These are phyloP conservation scores for Phengaris arion DNA, from an alignment of 2,888 invertebrate species.

Conservation along the genomic window DNA sequence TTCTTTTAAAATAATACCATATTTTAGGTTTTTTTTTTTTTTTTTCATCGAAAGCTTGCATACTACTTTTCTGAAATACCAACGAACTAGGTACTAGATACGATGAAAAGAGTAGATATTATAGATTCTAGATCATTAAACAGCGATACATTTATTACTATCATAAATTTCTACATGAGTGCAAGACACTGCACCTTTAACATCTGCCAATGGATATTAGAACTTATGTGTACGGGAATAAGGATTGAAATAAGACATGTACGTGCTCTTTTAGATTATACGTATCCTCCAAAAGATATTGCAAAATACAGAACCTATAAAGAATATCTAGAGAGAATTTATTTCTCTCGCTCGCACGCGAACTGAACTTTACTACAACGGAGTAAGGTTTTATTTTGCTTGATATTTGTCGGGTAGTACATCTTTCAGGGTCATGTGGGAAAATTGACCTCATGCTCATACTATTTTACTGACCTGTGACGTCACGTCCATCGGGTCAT, in stretches of 20 bases:
- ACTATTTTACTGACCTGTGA: conserved; percentile 1
- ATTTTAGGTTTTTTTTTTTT: too few species aligned
- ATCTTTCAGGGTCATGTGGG: background rate
- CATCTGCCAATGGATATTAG: conserved; percentile 38
- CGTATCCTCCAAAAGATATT: conserved; percentile 39
- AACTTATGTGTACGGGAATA: conserved; percentile 31
- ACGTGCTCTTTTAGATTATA: conserved; percentile 41
- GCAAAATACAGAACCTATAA: conserved; percentile 54
- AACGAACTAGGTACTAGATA: background rate
- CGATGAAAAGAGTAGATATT: conserved; percentile 36
- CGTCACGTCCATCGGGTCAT: background rate
- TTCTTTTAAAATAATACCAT: too few species aligned
- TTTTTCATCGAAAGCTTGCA: too few species aligned
- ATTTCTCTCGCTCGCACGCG: conserved; percentile 36
- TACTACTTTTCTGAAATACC: too few species aligned
- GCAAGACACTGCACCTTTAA: conserved; percentile 72
- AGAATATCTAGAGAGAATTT: conserved; percentile 44
- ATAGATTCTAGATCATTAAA: conserved; percentile 74
- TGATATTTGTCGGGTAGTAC: background rate
- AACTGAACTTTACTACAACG: conserved; percentile 40
- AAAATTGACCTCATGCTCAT: conserved; percentile 26
- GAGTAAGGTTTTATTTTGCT: conserved; percentile 39
- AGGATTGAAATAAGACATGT: background rate
- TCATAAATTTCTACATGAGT: conserved; percentile 70
- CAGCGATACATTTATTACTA: conserved; percentile 75